phyloP scores from a whole-genome alignment of 2,113 vertebrate species.

The Gobiocypris rarus region DNA sequence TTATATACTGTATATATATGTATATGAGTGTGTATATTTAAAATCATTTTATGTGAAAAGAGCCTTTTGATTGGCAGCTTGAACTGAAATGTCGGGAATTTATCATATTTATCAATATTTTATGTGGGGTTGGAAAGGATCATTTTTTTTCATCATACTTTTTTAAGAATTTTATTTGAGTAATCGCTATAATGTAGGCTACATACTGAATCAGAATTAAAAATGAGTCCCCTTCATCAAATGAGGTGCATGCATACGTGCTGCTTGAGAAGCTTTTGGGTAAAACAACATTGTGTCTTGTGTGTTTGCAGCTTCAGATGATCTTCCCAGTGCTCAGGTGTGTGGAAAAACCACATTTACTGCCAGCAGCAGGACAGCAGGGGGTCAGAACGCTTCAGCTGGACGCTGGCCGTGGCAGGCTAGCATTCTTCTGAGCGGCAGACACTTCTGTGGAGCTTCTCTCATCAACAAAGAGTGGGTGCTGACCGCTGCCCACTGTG shows the following conservation, averaged over 20 bases:
- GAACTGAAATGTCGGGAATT: no score
- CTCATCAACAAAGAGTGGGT: slow-evolving; percentile 67
- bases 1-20: no score
- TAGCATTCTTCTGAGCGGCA: slow-evolving; percentile 42
- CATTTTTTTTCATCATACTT: not conserved
- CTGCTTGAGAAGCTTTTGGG: not conserved
- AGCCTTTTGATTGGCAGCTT: no score
- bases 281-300: not conserved
- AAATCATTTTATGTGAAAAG: no score
- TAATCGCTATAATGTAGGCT: no score
- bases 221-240: not conserved
- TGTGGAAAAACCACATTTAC: slow-evolving; percentile 51
- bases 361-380: slow-evolving; percentile 64
- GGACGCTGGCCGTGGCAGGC: slow-evolving; percentile 78
- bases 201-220: not conserved
- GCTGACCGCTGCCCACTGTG: slow-evolving; percentile 75
- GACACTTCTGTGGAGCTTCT: slow-evolving; percentile 72
- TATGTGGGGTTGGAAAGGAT: not conserved
- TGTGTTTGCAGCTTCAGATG: not conserved
- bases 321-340: slow-evolving; percentile 43
- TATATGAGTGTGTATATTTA: no score
- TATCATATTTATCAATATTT: not conserved
- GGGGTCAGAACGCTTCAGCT: slow-evolving; percentile 50
- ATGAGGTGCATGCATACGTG: not conserved
- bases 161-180: no score